Base-by-base conservation (phyloP, 2,113 vertebrate genomes). In the Regulus satrapa region DNA sequence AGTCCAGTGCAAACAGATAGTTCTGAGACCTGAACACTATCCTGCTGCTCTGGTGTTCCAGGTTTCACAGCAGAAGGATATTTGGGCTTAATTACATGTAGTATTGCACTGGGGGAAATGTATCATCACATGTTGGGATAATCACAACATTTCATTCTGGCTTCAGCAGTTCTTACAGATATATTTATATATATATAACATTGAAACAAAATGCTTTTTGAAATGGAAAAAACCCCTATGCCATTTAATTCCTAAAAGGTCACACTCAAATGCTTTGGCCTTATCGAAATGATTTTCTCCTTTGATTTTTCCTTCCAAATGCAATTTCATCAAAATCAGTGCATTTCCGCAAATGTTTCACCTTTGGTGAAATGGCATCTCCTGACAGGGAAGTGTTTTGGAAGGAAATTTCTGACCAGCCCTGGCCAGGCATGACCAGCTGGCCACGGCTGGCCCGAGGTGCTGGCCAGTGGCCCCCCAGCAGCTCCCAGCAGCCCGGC, bases 291-390 rank as follows among this genome's bases (percentile, higher is more conserved):
- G 94, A 89, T 95, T 97, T 96, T 95, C 89, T 89, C 91, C 93
- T 95, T 95, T 91, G 92, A 95, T 97, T 97, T 96, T 96, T 97
- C 95, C 94, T 89, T 94, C 95, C 92, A 96, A 97, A 97, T 96
- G 94, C 89, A 96, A 97, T 96, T 96, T 96, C 96, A 68, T 85
- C 95, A 87, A 78, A 95, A 95, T 91, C 84, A 49, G 77, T 0
- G 55, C 49, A 5, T 94, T 97, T 68, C 93, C 17, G 10, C 95
- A 95, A 91, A 94, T 62, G 96, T 38, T 96, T 96, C 95, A 94
- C 94, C 95, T 97, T 96, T 95, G 89, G 61, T 64, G 69, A 97
- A 97, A 95, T 94, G 95, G 94, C 94, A 96, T 85, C 93, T 81
- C 18, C 77, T 79, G 94, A 24, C 80, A 43, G 64, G 49, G 73